These are phyloP conservation scores for Nyctalus aviator DNA, from an alignment of 2,797 vertebrate species.

Conservation along the genomic window DNA sequence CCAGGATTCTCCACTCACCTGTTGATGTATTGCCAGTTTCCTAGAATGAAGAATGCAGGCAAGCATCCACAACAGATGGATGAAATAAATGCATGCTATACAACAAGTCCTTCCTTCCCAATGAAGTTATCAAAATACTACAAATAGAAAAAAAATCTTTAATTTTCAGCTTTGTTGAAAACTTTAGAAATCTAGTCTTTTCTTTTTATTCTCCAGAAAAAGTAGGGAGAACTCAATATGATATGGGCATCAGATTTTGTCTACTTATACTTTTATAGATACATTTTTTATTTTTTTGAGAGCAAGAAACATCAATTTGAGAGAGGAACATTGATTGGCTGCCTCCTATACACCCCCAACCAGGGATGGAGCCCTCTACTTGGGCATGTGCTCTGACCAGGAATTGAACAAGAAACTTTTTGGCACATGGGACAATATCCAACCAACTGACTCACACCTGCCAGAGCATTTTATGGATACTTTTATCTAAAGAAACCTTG, in stretches of 20 bases:
- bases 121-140: not conserved
- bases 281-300: not conserved
- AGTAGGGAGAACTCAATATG: fast-evolving
- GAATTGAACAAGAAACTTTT: not conserved
- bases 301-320: not conserved
- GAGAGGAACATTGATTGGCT: not conserved
- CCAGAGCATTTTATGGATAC: not conserved
- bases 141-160: not conserved
- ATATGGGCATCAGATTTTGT: not conserved
- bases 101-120: not conserved
- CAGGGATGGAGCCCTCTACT: not conserved
- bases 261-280: not conserved
- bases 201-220: not conserved
- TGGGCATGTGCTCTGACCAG: not conserved
- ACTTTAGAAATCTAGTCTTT: not conserved
- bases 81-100: not conserved
- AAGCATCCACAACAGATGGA: not conserved
- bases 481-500: not conserved
- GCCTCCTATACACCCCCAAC: not conserved
- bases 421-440: not conserved
- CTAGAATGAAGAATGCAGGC: constrained; percentile 79
- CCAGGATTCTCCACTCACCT: constrained; percentile 66
- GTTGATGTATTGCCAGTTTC: constrained; percentile 62
- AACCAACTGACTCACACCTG: not conserved
- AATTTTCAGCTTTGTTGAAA: not conserved